Percentiles rank a stretch among this genome's conserved stretches.
Conservation (phyloP, 2,113 vertebrate species). For the Dinomys branickii region DNA sequence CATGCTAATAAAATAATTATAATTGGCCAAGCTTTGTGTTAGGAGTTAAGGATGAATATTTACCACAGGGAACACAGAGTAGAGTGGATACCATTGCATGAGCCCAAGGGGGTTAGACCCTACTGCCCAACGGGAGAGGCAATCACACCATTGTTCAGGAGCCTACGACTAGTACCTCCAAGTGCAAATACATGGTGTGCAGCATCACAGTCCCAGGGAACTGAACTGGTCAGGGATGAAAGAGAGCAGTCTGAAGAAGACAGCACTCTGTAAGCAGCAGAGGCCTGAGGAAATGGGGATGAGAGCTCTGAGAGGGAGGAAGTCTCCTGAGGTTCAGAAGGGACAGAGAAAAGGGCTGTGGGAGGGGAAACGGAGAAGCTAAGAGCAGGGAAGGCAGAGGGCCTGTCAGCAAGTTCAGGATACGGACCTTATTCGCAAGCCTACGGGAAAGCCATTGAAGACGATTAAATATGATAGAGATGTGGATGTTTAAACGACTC, state of each 20-base stretch:
- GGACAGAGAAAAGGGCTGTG: not conserved
- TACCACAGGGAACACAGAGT: not conserved
- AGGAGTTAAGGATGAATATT: not conserved
- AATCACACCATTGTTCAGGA: too few species aligned
- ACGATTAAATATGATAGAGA: not conserved
- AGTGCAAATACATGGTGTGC: too few species aligned
- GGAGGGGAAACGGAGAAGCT: not conserved
- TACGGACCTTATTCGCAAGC: not conserved
- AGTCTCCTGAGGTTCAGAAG: not conserved
- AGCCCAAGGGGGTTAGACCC: rapidly evolving
- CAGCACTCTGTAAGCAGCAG: not conserved
- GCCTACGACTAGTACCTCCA: not conserved
- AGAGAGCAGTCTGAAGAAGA: not conserved
- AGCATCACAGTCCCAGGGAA: too few species aligned
- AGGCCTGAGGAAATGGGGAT: not conserved
- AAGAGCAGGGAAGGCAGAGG: too few species aligned
- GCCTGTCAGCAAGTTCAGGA: not conserved
- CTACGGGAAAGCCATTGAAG: not conserved
- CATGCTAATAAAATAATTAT: not conserved
- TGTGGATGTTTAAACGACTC: not conserved
- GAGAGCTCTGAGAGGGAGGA: not conserved
- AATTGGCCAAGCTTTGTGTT: not conserved
- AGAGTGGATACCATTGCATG: too few species aligned
- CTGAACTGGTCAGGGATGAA: not conserved
- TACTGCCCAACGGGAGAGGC: too few species aligned